Evolutionary conservation across 2,797 vertebrate species (phyloP).

Genomic region (Coregonus ussuriensis): DNA sequence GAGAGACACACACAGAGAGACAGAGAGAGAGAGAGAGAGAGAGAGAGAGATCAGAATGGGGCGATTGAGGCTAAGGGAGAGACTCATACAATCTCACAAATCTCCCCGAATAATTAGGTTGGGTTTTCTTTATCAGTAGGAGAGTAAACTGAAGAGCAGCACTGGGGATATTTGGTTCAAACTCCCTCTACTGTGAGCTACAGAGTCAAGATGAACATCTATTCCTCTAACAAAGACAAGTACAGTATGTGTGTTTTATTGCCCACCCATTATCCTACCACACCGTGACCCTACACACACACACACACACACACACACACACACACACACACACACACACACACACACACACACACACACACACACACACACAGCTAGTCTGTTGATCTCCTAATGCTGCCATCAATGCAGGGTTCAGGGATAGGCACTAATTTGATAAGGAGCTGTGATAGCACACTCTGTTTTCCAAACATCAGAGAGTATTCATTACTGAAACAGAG

Average conservation of each 20-base stretch:
- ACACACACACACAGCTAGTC: not conserved
- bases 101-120: too few relatives aligned
- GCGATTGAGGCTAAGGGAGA: too few relatives aligned
- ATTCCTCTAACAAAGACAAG: not conserved
- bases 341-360: too few relatives aligned
- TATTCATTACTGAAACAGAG: too few relatives aligned
- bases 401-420: not conserved
- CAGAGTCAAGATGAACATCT: not conserved
- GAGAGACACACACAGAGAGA: too few relatives aligned
- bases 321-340: too few relatives aligned
- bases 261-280: not conserved
- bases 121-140: not conserved
- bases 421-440: not conserved
- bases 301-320: too few relatives aligned
- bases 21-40: too few relatives aligned
- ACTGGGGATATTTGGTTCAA: not conserved
- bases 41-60: not conserved
- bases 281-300: not conserved
- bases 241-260: not conserved
- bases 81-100: too few relatives aligned
- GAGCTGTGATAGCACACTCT: not conserved
- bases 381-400: not conserved
- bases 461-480: not conserved
- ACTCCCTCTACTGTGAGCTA: not conserved
- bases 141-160: conserved; percentile 12